Evolutionary conservation across 2,888 invertebrate genomes (phyloP).

Genomic region (Noctua pronuba): DNA sequence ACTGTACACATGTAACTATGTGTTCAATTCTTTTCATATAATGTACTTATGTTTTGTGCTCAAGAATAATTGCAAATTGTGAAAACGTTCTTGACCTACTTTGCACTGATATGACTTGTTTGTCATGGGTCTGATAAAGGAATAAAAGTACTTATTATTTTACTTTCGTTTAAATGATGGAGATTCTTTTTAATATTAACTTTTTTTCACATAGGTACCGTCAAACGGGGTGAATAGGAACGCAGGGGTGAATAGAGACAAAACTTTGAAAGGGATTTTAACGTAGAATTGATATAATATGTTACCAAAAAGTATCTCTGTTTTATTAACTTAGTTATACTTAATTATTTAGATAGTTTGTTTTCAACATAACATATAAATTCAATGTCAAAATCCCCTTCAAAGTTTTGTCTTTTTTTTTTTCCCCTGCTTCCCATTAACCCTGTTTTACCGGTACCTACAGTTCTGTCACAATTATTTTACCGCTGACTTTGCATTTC

Average conservation of each 20-base stretch:
- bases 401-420: too few species aligned
- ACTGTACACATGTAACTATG: neutral
- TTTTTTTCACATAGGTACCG: neutral
- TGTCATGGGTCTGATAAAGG: constrained; percentile 17
- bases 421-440: too few species aligned
- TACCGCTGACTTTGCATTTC: neutral
- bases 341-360: too few species aligned
- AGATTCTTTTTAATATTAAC: neutral
- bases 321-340: too few species aligned
- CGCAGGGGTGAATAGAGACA: too few species aligned
- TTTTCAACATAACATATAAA: too few species aligned
- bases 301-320: too few species aligned
- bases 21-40: constrained; percentile 24
- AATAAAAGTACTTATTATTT: neutral
- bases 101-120: constrained; percentile 33
- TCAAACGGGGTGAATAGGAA: too few species aligned
- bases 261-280: too few species aligned
- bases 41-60: constrained; percentile 14
- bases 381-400: too few species aligned
- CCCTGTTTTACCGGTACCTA: too few species aligned
- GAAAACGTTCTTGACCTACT: constrained; percentile 42
- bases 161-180: neutral
- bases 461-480: neutral
- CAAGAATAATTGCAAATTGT: constrained; percentile 33
- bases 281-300: too few species aligned